Evolutionary conservation across 1,140 invertebrate genomes (phyloP), one percentile per base, ranked within the genome.

Genomic region (Drosophila obscura): DNA sequence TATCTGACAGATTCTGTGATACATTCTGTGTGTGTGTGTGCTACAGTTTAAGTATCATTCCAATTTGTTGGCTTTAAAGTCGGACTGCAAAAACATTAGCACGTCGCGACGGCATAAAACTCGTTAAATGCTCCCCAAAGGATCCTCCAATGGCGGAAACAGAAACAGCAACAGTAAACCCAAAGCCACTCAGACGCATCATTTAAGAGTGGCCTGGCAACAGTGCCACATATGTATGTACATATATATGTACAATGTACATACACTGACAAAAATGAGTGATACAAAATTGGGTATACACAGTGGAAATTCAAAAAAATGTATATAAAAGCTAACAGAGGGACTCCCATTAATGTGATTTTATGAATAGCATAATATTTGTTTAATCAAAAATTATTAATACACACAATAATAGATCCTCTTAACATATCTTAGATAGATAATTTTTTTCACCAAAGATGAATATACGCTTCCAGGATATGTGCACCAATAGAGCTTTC

Each of bases 81-180:
- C 45, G 28, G 43, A 59, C 39, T 50, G 63, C 60, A 51, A 55
- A 39, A 75, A 64, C 80, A 88, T 85, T 73, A 82, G 66, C 82
- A 88, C 59, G 82, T 88, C 83, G 64, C 78, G 66, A 45, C 78
- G 59, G n/a, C 76, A 84, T 84, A 63, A 84, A 73, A 59, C 46
- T 74, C 58, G 50, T 87, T 78, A 82, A 87, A 81, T 71, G 68
- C 56, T 45, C 9, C 68, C 68, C 59, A 75, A 73, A 72, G 72
- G 55, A 59, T 22, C 50, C 41, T 24, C 35, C 50, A 45, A 22
- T 28, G 39, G 31, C 26, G 46, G 49, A 11, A 13, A 26, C 24
- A 39, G 15, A 67, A 56, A 39, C 11, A 35, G 11, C 35, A 39
- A 39, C 35, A 39, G 35, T 13, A 39, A 68, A 57, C 6, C 61